Evolutionary conservation across 2,113 vertebrate genomes (phyloP).

Genomic region (Morone saxatilis): DNA sequence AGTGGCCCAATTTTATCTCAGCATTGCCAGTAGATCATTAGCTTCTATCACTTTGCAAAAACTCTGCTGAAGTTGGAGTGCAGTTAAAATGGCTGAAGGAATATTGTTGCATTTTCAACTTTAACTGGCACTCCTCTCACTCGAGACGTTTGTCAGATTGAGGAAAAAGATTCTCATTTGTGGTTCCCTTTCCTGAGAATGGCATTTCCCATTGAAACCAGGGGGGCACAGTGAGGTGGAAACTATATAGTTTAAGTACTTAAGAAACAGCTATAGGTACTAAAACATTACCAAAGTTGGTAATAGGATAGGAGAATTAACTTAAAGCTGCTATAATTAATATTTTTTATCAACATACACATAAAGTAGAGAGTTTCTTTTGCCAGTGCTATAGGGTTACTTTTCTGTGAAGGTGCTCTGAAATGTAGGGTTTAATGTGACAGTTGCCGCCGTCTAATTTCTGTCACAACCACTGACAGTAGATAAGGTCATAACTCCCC

Average conservation of each 20-base stretch:
- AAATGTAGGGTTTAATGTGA: no score
- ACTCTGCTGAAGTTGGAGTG: conserved; percentile 62
- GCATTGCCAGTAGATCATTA: conserved; percentile 72
- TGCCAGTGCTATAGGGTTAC: no score
- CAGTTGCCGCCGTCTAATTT: no score
- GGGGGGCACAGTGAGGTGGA: background rate
- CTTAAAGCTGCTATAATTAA: no score
- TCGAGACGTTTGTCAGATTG: conserved; percentile 41
- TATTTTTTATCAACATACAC: background rate
- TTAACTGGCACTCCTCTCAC: conserved; percentile 27
- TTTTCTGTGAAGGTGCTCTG: no score
- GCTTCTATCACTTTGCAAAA: conserved; percentile 61
- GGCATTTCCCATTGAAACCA: conserved; percentile 21
- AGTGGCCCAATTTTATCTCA: conserved; percentile 72
- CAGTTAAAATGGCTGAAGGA: conserved; percentile 55
- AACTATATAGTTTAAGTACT: background rate
- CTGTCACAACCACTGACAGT: no score
- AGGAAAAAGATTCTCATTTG: conserved; percentile 41
- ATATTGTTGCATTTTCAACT: conserved; percentile 46
- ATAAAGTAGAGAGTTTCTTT: no score
- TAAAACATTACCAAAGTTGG: no score
- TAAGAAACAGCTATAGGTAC: no score
- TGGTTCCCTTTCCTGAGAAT: conserved; percentile 34
- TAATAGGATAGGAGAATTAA: no score
- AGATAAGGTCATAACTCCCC: no score